A percentile compares a stretch with the other conserved stretches of the same genome.
These are phyloP conservation scores for Rallus limicola DNA, from an alignment of 2,113 vertebrate species.

Conservation along the genomic window DNA sequence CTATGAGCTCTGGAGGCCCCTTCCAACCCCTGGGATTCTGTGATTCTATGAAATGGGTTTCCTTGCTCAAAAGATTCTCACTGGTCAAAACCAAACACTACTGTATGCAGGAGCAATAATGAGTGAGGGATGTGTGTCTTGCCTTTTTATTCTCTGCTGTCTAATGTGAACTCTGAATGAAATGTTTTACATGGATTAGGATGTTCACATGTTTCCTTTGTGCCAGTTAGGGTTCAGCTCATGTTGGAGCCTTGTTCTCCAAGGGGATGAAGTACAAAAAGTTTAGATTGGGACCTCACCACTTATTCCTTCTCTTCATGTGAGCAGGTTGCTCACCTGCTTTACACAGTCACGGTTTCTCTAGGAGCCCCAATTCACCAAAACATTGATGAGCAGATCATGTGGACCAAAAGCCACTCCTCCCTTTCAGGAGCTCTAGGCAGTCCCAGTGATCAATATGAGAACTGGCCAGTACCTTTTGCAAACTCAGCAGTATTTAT, in stretches of 20 bases:
- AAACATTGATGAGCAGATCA: not conserved
- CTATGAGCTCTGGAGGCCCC: too few relatives aligned
- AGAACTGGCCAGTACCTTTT: not conserved
- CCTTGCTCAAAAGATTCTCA: not conserved
- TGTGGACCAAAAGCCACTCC: not conserved
- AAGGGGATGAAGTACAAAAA: rapidly evolving
- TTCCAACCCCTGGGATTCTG: too few relatives aligned
- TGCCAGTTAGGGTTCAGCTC: not conserved
- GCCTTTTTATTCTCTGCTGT: not conserved
- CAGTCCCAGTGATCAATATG: not conserved
- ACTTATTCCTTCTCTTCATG: not conserved
- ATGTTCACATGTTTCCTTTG: not conserved
- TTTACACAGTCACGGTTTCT: not conserved
- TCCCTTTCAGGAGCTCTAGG: not conserved
- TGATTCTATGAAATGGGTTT: not conserved
- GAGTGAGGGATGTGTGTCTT: not conserved
- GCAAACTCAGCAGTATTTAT: not conserved
- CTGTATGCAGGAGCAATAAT: not conserved
- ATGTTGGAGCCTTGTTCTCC: not conserved
- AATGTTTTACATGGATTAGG: not conserved
- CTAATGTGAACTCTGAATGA: not conserved
- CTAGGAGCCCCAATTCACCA: not conserved
- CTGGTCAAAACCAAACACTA: not conserved
- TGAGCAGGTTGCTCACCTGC: not conserved
- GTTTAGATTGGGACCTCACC: not conserved